Base-by-base conservation (phyloP, 2,888 invertebrate species). In the Nysson spinosus region DNA sequence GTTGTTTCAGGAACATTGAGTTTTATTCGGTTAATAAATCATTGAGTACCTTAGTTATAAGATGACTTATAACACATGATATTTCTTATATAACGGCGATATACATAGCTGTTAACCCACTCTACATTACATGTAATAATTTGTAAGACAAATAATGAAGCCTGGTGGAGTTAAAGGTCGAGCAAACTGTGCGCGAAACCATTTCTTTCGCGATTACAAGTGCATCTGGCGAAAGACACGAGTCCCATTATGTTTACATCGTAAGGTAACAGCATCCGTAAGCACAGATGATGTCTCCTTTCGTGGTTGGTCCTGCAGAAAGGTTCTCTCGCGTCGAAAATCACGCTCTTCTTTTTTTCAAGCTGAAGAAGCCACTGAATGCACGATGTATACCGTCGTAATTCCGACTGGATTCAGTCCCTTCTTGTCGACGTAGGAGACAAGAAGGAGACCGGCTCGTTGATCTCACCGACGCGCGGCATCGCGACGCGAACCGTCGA, bases 301-400 rank as follows among this genome's bases (percentile, higher is more conserved):
- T 46, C 26, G 30, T 19, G 28, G 40, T 43, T 46, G 57, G 11
- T 34, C 9, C 49, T 42, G 56, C 50, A 43, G 68, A 65, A 63
- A 64, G 60, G 56, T 55, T 47, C 64, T 68, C 61, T 60, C 62
- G 71, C 76, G 72, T 77, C 69, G 56, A 68, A 80, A 85, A 83
- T 82, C 81, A 73, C 67, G 69, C 70, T 63, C 71, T 64, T 75
- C 65, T 76, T n/a, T n/a, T n/a, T n/a, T 78, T 78, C 73, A 69
- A 67, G 47, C 62, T 64, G 66, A 75, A 70, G 72, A 72, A 77
- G 57, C 67, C 70, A 63, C 61, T 70, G 78, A 68, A 77, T 75
- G 67, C 56, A 32, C 40, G 46, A 42, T 40, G 61, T 51, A 40
- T 43, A 50, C 39, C 62, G 30, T n/a, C 56, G 42, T 47, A 67